Evolutionary conservation across 2,797 vertebrate genomes (phyloP).

Genomic region (Phylloscopus collybita): DNA sequence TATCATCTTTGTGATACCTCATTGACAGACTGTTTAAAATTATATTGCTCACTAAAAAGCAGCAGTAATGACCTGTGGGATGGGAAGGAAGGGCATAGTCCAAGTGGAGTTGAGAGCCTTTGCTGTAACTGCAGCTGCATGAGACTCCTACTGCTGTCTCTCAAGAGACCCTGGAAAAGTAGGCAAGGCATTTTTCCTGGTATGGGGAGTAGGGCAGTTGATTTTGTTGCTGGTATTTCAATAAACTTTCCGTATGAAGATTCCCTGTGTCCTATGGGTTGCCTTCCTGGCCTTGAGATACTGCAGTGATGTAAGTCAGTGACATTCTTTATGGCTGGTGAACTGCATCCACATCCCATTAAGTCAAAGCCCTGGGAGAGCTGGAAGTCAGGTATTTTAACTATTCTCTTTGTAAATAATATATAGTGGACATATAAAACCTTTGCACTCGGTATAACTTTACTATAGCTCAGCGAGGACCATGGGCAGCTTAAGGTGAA

Average conservation of each 20-base stretch:
- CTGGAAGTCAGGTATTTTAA: neutral
- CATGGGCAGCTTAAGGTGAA: neutral
- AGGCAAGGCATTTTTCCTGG: neutral
- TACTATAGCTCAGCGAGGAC: neutral
- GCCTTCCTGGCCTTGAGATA: neutral
- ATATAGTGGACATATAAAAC: neutral
- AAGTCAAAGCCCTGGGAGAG: neutral
- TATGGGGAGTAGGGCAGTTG: neutral
- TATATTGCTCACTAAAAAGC: constrained; percentile 50
- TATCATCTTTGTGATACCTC: constrained; percentile 25
- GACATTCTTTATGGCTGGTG: constrained; percentile 8
- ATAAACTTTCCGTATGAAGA: neutral
- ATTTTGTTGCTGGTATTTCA: constrained; percentile 7
- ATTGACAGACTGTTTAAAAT: constrained; percentile 45
- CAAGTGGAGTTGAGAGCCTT: neutral
- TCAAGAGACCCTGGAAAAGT: constrained; percentile 3
- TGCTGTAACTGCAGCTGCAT: neutral
- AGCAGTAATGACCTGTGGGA: constrained; percentile 25
- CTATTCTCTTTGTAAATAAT: constrained; percentile 1
- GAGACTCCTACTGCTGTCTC: neutral
- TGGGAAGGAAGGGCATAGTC: neutral
- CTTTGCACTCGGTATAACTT: neutral
- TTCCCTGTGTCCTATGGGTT: neutral
- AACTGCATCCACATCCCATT: neutral
- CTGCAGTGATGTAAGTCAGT: neutral